Percentiles rank a stretch among this genome's conserved stretches.
These are phyloP conservation scores for Trematomus bernacchii DNA, from an alignment of 2,797 vertebrate species.

Conservation along the genomic window DNA sequence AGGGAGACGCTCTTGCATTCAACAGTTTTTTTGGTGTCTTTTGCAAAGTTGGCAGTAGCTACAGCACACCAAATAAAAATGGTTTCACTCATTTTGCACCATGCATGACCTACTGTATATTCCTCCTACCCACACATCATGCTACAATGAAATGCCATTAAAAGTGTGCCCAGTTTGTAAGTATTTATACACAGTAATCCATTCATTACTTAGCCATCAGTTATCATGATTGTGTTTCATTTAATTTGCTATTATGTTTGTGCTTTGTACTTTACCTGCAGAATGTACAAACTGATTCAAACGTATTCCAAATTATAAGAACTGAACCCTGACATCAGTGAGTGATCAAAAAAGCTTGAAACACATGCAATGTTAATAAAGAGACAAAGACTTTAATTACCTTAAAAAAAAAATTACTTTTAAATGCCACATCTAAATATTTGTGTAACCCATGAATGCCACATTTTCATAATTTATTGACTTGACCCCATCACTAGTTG, in stretches of 20 bases:
- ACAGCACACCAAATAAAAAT: conserved; percentile 34
- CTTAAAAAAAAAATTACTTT: neutral
- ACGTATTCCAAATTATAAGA: neutral
- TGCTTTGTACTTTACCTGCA: conserved; percentile 4
- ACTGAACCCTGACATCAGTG: neutral
- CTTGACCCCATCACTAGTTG: conserved; percentile 13
- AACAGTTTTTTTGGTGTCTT: conserved; percentile 53
- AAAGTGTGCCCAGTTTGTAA: conserved; percentile 5
- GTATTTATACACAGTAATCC: conserved; percentile 10
- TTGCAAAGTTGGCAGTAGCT: conserved; percentile 44
- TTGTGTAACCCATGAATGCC: conserved; percentile 30
- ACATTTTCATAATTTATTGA: conserved; percentile 44
- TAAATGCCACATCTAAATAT: no score
- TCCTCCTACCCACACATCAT: conserved; percentile 41
- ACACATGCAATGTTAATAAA: neutral
- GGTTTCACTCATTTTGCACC: conserved; percentile 27
- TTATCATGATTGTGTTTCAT: neutral
- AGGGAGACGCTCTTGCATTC: conserved; percentile 52
- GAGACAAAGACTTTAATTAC: neutral
- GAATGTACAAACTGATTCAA: neutral
- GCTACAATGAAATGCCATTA: conserved; percentile 22
- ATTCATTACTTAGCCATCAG: conserved; percentile 1
- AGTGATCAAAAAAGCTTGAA: neutral
- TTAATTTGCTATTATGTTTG: conserved; percentile 15
- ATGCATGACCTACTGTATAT: conserved; percentile 22